Evolutionary conservation across 2,113 vertebrate species (phyloP).

Genomic region (Calcarius ornatus): DNA sequence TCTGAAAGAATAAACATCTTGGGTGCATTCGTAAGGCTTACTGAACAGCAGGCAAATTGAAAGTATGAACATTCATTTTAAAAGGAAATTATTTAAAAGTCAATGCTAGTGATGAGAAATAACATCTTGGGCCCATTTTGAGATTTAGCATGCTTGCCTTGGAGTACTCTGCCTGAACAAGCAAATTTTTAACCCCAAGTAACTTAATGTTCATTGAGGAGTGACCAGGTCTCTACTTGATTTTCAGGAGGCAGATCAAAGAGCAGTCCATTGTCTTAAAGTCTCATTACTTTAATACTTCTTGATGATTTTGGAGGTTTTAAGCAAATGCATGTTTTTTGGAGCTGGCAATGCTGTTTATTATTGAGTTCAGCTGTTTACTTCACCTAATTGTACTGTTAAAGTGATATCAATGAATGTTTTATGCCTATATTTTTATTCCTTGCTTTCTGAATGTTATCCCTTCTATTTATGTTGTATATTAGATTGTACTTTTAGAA

Average conservation of each 20-base stretch:
- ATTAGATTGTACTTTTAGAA: not conserved
- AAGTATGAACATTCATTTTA: not conserved
- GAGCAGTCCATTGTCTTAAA: not conserved
- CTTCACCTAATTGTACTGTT: not conserved
- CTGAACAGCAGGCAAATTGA: not conserved
- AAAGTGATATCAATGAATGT: not conserved
- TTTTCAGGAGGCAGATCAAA: not conserved
- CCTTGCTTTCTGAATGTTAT: not conserved
- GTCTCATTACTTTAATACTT: not conserved
- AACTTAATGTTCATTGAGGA: not conserved
- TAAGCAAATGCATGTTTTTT: not conserved
- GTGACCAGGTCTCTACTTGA: not conserved
- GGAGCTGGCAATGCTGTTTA: not conserved
- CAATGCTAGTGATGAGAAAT: not conserved
- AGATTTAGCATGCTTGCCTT: not conserved
- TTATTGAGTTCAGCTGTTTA: not conserved
- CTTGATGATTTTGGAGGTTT: not conserved
- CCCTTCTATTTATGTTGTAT: not conserved
- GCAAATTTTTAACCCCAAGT: not conserved
- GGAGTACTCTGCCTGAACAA: not conserved
- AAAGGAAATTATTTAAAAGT: not conserved
- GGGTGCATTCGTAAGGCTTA: not conserved
- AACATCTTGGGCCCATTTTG: not conserved
- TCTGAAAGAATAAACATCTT: not conserved
- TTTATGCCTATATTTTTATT: not conserved